Percentiles rank a stretch among this genome's conserved stretches.
These are phyloP conservation scores for Antechinus stuartii DNA, from an alignment of 2,113 vertebrate species.

Conservation along the genomic window DNA sequence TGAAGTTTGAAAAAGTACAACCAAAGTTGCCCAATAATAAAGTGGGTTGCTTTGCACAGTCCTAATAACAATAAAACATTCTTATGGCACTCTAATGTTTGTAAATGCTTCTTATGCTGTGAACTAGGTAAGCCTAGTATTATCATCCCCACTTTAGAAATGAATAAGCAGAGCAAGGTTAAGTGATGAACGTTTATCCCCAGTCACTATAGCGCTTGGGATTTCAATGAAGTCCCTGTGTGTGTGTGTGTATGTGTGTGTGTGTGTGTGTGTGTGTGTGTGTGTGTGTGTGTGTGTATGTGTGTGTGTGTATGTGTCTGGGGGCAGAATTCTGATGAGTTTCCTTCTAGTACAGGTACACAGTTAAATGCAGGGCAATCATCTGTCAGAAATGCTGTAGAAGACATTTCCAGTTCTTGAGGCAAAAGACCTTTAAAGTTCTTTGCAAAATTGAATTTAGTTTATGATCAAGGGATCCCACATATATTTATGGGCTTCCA, in stretches of 20 bases:
- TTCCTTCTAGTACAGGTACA: not conserved
- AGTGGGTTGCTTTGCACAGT: not conserved
- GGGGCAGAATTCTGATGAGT: not conserved
- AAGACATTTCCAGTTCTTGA: not conserved
- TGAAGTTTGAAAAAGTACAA: not conserved
- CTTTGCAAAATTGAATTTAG: not conserved
- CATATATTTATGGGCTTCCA: not conserved
- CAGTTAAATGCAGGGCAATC: not conserved
- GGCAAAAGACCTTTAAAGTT: not conserved
- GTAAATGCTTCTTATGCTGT: not conserved
- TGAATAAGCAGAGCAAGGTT: not conserved
- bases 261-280: no score
- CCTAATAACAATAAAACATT: not conserved
- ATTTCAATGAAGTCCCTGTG: no score
- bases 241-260: no score
- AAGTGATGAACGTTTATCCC: not conserved
- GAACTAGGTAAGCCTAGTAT: not conserved
- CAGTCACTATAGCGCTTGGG: not conserved
- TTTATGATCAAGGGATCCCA: not conserved
- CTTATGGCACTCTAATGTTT: not conserved
- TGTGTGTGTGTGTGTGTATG: no score
- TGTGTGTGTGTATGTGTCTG: no score
- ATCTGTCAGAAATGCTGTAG: not conserved
- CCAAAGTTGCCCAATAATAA: not conserved
- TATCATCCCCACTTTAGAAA: not conserved